Evolutionary conservation across 2,113 vertebrate genomes (phyloP).

Genomic region (Tragelaphus buxtoni): DNA sequence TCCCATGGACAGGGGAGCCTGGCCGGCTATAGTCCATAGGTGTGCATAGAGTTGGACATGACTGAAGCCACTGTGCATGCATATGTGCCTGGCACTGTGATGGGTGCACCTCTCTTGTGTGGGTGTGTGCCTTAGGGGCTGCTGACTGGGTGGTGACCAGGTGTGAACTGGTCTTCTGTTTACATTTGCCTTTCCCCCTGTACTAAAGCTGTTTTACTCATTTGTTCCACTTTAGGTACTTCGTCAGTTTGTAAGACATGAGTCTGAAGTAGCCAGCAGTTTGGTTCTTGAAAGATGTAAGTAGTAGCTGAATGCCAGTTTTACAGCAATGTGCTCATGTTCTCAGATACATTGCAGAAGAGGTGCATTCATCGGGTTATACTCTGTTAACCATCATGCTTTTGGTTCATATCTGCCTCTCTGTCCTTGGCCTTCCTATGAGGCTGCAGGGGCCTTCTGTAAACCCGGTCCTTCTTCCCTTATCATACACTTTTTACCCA

Average conservation of each 20-base stretch:
- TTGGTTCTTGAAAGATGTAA: conserved; percentile 93
- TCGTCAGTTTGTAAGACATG: conserved; percentile 84
- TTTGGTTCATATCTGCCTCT: background rate
- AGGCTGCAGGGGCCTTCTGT: background rate
- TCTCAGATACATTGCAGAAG: background rate
- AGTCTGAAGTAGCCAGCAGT: conserved; percentile 77
- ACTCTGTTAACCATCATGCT: rapidly evolving
- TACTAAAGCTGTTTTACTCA: background rate
- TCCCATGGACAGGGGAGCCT: background rate
- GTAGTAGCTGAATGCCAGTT: conserved; percentile 78
- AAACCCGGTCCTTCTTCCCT: background rate
- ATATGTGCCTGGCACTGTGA: background rate
- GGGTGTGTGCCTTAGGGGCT: background rate
- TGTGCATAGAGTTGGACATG: background rate
- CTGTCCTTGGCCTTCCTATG: background rate
- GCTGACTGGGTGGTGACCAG: background rate
- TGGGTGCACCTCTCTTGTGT: background rate
- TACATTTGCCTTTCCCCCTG: background rate
- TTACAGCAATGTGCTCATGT: background rate
- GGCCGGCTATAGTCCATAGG: background rate
- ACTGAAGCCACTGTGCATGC: background rate
- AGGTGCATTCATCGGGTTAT: background rate
- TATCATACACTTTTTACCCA: too few relatives aligned
- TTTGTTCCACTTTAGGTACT: conserved; percentile 81
- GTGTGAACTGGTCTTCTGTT: background rate